phyloP scores from a whole-genome alignment of 2,797 vertebrate species.

The Hafferia zeledoni region DNA sequence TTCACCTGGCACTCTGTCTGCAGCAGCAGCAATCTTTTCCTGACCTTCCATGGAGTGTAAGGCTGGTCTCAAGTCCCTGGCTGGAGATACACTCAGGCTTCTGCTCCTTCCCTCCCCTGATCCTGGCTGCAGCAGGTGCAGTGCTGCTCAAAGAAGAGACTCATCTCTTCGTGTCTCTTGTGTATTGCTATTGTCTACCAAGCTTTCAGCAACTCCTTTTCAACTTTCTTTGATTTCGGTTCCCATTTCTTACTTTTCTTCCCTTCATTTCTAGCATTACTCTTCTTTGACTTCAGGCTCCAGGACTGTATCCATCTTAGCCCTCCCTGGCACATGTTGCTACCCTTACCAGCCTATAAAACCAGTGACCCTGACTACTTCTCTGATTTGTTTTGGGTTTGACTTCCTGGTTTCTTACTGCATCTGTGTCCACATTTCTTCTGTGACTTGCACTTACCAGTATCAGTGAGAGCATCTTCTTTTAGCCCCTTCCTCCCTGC shows the following conservation, averaged over 20 bases:
- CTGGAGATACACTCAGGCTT: not conserved
- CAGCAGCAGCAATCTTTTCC: not conserved
- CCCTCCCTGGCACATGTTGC: not conserved
- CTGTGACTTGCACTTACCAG: accelerated
- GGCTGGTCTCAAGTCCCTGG: not conserved
- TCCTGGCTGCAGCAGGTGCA: not conserved
- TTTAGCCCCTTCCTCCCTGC: not conserved
- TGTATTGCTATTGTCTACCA: not conserved
- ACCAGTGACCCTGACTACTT: not conserved
- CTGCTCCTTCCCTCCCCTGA: not conserved
- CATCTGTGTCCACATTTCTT: not conserved
- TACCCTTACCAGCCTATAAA: not conserved
- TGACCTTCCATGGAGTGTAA: not conserved
- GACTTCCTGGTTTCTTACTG: not conserved
- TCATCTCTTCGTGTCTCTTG: not conserved
- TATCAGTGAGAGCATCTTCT: not conserved
- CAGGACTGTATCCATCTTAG: not conserved
- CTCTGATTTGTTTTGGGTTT: not conserved
- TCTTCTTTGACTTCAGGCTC: not conserved
- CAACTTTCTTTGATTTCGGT: not conserved
- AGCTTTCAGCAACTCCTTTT: not conserved
- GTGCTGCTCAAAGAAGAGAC: not conserved
- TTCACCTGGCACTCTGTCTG: not conserved
- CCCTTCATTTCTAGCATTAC: not conserved
- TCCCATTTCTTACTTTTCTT: not conserved